phyloP scores from a whole-genome alignment of 2,113 vertebrate species.

The Esox niger region DNA sequence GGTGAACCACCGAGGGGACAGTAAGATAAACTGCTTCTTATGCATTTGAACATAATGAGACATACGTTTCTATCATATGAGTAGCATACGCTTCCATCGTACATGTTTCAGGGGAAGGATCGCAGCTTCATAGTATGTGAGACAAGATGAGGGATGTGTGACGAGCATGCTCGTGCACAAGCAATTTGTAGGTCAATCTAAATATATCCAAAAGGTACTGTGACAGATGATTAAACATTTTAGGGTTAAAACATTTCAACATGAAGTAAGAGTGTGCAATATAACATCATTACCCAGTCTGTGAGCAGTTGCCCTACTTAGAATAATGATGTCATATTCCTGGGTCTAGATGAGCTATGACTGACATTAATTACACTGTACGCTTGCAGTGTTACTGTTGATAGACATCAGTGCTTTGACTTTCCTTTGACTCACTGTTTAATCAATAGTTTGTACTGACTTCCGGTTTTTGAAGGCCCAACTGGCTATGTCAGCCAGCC shows the following conservation, averaged over 20 bases:
- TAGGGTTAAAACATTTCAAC: not conserved
- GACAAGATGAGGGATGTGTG: not conserved
- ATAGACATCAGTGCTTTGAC: not conserved
- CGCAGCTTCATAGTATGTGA: not conserved
- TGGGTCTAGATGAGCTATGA: not conserved
- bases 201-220: not conserved
- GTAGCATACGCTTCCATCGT: not conserved
- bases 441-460: not conserved
- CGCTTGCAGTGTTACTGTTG: not conserved
- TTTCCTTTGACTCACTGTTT: not conserved
- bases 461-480: not conserved
- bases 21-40: not conserved
- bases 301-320: no score
- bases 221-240: not conserved
- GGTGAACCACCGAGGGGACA: not conserved
- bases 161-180: not conserved
- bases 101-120: not conserved
- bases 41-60: not conserved
- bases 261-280: not conserved
- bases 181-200: not conserved
- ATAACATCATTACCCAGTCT: no score
- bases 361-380: not conserved
- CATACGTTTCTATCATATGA: no score
- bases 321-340: no score
- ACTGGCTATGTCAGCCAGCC: no score